Conservation (phyloP, 2,113 vertebrate genomes). For the Psilopogon haemacephalus region DNA sequence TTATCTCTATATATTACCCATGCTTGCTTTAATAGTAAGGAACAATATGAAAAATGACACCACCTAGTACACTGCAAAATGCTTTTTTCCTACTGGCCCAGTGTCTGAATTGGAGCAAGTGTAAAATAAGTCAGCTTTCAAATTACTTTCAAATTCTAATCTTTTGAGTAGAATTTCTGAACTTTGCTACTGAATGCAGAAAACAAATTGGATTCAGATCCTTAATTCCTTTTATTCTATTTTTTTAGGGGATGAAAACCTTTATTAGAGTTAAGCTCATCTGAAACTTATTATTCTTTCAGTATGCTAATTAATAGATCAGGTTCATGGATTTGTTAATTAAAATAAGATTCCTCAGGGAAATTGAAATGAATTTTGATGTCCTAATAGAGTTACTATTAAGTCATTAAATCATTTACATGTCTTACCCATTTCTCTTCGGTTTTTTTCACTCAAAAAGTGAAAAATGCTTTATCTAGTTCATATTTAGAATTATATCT, state of each 20-base stretch:
- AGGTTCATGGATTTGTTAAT: conserved; percentile 76
- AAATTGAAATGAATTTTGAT: conserved; percentile 80
- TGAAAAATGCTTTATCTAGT: conserved; percentile 20
- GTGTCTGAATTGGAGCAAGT: not conserved
- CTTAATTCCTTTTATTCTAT: conserved; percentile 64
- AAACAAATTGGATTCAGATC: conserved; percentile 66
- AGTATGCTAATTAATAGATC: conserved; percentile 76
- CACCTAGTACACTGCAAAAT: not conserved
- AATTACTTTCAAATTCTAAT: conserved; percentile 45
- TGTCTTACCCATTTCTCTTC: conserved; percentile 47
- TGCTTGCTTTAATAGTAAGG: not conserved
- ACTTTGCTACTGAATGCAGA: conserved; percentile 35
- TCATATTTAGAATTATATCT: conserved; percentile 35
- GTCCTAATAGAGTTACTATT: conserved; percentile 71
- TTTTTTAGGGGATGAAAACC: conserved; percentile 69
- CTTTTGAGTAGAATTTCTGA: conserved; percentile 17
- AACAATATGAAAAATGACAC: conserved; percentile 16
- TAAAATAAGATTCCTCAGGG: conserved; percentile 77
- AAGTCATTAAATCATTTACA: conserved; percentile 63
- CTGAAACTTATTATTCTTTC: conserved; percentile 70
- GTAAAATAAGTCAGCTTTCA: no score
- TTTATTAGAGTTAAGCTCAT: conserved; percentile 73
- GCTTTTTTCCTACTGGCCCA: not conserved
- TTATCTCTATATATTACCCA: not conserved
- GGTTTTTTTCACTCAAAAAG: not conserved